These are phyloP conservation scores for Mustela lutreola DNA, from an alignment of 2,113 vertebrate genomes.

Conservation along the genomic window DNA sequence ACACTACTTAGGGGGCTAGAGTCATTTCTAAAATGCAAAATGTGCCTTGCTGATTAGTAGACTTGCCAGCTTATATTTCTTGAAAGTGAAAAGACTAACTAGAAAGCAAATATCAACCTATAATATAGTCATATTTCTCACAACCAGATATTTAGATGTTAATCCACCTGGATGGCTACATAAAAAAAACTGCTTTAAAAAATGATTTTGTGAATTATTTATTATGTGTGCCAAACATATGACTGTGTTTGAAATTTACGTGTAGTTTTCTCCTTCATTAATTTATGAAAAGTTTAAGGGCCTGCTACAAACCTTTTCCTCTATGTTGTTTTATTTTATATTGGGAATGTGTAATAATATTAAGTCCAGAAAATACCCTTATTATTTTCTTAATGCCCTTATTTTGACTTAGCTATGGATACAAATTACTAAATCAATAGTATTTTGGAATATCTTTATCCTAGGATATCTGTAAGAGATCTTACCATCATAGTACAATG, in stretches of 20 bases:
- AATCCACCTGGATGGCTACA: neutral
- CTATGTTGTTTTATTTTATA: neutral
- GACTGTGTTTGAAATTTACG: neutral
- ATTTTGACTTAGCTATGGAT: constrained; percentile 2
- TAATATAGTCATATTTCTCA: constrained; percentile 20
- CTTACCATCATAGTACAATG: neutral
- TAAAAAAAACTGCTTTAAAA: neutral
- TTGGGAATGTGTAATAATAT: neutral
- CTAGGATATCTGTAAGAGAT: neutral
- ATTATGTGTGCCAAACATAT: neutral
- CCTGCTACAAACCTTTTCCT: neutral
- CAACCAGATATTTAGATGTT: neutral
- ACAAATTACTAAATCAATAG: neutral
- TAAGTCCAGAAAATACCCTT: neutral
- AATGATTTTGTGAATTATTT: neutral
- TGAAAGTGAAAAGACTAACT: constrained; percentile 56
- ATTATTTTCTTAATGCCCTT: neutral
- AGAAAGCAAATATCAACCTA: constrained; percentile 47
- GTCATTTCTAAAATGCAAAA: constrained; percentile 53
- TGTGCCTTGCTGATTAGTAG: neutral
- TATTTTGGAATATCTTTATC: neutral
- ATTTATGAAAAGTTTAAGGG: neutral
- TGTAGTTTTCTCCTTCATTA: neutral
- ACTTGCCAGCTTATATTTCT: constrained; percentile 2
- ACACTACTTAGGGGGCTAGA: neutral